These are phyloP conservation scores for Hippasteria phrygiana DNA, from an alignment of 53 echinoderm and acorn worm species.

Conservation along the genomic window DNA sequence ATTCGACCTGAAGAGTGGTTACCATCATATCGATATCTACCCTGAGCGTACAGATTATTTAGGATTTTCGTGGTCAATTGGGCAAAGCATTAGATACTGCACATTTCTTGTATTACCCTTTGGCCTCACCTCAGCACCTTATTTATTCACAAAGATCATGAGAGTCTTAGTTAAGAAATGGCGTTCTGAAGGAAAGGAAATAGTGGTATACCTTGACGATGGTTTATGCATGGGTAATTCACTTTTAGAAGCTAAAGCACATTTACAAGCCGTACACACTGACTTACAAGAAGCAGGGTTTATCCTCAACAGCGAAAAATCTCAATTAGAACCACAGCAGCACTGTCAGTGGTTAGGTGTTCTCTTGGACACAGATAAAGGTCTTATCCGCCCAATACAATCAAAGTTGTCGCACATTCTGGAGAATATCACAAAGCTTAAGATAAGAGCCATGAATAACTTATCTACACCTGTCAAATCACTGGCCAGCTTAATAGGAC, in stretches of 20 bases:
- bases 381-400: not conserved
- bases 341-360: not conserved
- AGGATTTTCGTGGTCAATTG: not conserved
- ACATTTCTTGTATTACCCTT: too few species aligned
- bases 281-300: too few species aligned
- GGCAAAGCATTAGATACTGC: not conserved
- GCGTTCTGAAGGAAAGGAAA: conserved; percentile 10
- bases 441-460: too few species aligned
- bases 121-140: not conserved
- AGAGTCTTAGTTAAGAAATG: not conserved
- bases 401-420: not conserved
- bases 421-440: too few species aligned
- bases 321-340: not conserved
- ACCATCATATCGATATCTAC: not conserved
- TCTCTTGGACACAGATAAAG: not conserved
- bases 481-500: not conserved
- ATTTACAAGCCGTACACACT: too few species aligned
- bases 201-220: conserved; percentile 20
- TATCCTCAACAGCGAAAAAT: too few species aligned
- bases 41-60: not conserved
- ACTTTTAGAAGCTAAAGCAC: not conserved
- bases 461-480: too few species aligned
- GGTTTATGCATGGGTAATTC: not conserved
- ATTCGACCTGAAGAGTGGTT: not conserved
- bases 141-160: not conserved